Base-by-base conservation (phyloP, 2,888 invertebrate species). In the Drosophila incognita region DNA sequence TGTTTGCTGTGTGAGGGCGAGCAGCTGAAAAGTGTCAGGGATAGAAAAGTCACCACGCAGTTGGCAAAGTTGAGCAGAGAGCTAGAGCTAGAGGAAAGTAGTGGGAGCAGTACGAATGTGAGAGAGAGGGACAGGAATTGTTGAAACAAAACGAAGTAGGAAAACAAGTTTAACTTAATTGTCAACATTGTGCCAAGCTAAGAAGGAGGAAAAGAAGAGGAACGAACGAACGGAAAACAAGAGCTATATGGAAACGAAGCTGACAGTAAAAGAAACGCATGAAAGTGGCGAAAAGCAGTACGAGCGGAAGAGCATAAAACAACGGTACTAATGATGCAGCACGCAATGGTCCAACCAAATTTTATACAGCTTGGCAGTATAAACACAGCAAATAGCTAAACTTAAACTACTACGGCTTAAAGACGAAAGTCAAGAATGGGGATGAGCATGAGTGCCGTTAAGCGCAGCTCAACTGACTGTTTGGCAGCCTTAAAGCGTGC, bases 121-220 rank as follows among this genome's bases (percentile, higher is more conserved):
- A 4, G 48, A 21, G 13, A 31, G 29, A 27, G 21, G 36, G 27
- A 33, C n/a, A 66, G 57, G 65, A 84, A 89, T 74, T 79, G 87
- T 74, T 76, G 73, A 89, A 89, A 76, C 80, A 82, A 87, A 89
- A 79, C 79, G 76, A 89, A 83, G 82, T 81, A 87, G 72, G 89
- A 89, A 89, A 89, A 79, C 90, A 89, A 85, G 88, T 85, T 89
- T 85, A 89, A 85, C 84, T 85, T 85, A 85, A 85, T 85, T 85
- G 84, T 85, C 84, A 85, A 89, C 84, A 89, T 87, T 84, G 87
- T 76, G 88, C 72, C 58, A 59, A 51, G 74, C 70, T 69, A 68
- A 69, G 49, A 36, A 49, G 18, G 10, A 21, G 24, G 29, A 49
- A 60, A 73, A 67, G 49, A 57, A 54, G 38, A 72, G 53, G 60